Conservation (phyloP, 1,140 invertebrate species). For the Pollicipes pollicipes region DNA sequence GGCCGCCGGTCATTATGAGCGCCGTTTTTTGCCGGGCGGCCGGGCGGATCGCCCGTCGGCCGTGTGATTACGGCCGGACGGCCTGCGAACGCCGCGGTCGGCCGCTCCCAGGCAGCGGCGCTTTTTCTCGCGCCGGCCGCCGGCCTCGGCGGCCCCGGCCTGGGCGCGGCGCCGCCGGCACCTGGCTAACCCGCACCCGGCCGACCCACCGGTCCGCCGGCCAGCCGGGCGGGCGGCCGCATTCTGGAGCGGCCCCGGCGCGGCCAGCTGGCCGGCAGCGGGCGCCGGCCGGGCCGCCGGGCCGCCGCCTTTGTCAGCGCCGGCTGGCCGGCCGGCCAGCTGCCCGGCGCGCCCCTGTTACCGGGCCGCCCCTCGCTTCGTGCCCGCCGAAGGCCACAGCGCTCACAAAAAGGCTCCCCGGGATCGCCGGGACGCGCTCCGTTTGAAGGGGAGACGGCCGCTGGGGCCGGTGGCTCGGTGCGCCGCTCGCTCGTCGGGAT, state of each 20-base stretch:
- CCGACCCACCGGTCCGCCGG: too few relatives aligned
- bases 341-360: too few relatives aligned
- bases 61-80: background rate
- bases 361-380: too few relatives aligned
- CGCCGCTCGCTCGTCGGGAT: too few relatives aligned
- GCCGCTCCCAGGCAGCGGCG: background rate
- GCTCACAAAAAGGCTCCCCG: background rate
- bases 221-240: too few relatives aligned
- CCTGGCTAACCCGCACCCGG: background rate
- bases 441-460: background rate
- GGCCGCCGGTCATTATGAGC: background rate
- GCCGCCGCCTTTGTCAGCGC: background rate
- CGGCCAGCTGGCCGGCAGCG: background rate
- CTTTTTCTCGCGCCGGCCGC: background rate
- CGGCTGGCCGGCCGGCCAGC: background rate
- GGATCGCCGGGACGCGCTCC: background rate
- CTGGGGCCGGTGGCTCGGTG: too few relatives aligned
- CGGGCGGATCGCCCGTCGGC: too few relatives aligned
- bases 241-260: too few relatives aligned
- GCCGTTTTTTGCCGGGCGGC: too few relatives aligned
- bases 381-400: background rate
- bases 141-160: too few relatives aligned
- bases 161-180: background rate
- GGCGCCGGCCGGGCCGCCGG: too few relatives aligned
- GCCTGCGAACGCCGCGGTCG: background rate